phyloP scores from a whole-genome alignment of 2,888 invertebrate genomes.

The Coelinius sp. region DNA sequence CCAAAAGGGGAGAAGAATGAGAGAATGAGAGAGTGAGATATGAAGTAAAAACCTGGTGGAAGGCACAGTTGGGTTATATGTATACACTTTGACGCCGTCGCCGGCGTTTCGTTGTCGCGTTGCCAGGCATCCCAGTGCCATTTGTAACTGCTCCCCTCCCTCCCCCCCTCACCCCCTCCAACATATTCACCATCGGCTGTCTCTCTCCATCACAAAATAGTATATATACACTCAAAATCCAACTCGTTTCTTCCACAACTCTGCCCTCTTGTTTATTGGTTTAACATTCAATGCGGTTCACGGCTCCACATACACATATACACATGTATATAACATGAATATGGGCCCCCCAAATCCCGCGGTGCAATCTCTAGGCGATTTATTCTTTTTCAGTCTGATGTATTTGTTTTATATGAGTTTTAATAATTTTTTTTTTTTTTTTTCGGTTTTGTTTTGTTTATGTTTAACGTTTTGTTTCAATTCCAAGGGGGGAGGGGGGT shows the following conservation, averaged over 20 bases:
- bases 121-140: conserved; percentile 60
- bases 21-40: neutral
- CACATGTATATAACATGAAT: neutral
- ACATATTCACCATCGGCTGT: conserved; percentile 31
- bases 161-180: neutral
- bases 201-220: conserved; percentile 11
- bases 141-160: conserved; percentile 56
- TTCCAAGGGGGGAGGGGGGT: neutral
- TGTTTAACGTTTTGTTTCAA: neutral
- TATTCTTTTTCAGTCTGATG: conserved; percentile 10
- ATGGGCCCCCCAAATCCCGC: conserved; percentile 39
- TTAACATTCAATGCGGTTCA: conserved; percentile 61
- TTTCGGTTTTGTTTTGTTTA: neutral
- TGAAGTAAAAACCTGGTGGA: neutral
- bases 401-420: neutral
- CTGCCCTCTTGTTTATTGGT: conserved; percentile 55
- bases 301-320: conserved; percentile 47
- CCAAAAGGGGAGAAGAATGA: conserved; percentile 12
- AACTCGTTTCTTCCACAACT: conserved; percentile 13
- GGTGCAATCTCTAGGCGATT: conserved; percentile 40
- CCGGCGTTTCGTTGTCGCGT: conserved; percentile 50
- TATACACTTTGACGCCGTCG: conserved; percentile 26
- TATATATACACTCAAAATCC: neutral
- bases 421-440: neutral
- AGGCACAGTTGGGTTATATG: conserved; percentile 8